Conservation (phyloP, 2,888 invertebrate species). For the Camptogramma bilineatum region DNA sequence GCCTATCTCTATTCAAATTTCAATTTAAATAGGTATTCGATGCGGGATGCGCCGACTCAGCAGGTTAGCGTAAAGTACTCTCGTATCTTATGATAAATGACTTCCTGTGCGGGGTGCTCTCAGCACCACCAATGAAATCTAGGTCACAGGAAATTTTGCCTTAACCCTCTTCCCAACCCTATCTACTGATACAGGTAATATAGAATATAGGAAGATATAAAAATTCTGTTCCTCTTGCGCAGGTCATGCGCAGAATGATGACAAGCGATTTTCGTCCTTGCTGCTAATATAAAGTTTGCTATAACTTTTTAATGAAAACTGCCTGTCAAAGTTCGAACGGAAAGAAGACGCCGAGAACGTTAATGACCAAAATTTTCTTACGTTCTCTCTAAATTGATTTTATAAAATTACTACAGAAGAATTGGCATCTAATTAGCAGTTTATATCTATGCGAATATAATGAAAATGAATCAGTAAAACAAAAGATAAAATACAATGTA, state of each 20-base stretch:
- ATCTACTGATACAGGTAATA: slow-evolving; percentile 43
- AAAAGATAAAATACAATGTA: slow-evolving; percentile 12
- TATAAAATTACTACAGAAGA: background rate
- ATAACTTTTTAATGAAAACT: slow-evolving; percentile 56
- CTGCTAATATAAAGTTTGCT: slow-evolving; percentile 53
- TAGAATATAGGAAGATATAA: slow-evolving; percentile 41
- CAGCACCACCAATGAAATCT: slow-evolving; percentile 60
- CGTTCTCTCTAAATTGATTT: slow-evolving; percentile 3
- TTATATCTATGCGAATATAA: background rate
- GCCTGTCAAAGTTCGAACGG: slow-evolving; percentile 47
- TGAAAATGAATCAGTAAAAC: slow-evolving; percentile 19
- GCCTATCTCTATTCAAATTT: slow-evolving; percentile 2
- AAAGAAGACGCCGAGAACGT: slow-evolving; percentile 35
- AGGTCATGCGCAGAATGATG: slow-evolving; percentile 70
- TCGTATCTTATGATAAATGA: slow-evolving; percentile 52
- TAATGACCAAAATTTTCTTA: slow-evolving; percentile 32
- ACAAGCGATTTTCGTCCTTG: slow-evolving; percentile 57
- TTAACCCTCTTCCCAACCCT: slow-evolving; percentile 48
- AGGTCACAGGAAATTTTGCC: slow-evolving; percentile 70
- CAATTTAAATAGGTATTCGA: slow-evolving; percentile 28
- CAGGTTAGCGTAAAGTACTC: slow-evolving; percentile 41
- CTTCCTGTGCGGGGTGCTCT: slow-evolving; percentile 44
- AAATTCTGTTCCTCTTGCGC: slow-evolving; percentile 70
- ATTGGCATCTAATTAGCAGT: background rate
- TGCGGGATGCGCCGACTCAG: slow-evolving; percentile 33